Evolutionary conservation across 2,888 invertebrate species (phyloP).

Genomic region (Spialia ferax): DNA sequence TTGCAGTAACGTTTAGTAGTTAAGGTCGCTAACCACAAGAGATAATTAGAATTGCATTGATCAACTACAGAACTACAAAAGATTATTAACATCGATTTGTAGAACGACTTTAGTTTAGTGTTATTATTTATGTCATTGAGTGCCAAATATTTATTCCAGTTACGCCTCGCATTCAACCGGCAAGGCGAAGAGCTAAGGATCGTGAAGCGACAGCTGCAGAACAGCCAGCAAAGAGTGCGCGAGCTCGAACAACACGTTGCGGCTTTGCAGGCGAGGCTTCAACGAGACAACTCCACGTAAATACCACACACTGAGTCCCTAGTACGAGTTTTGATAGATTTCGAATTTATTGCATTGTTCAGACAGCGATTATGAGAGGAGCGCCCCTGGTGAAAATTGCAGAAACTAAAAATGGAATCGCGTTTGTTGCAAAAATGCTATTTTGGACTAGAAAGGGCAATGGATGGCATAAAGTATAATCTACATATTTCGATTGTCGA

Average conservation of each 20-base stretch:
- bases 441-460: not conserved
- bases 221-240: constrained; percentile 92
- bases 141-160: constrained; percentile 69
- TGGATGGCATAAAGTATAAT: not conserved
- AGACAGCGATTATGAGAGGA: not conserved
- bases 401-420: not conserved
- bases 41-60: too few species aligned
- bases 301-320: not conserved
- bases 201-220: constrained; percentile 91
- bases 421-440: not conserved
- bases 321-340: not conserved
- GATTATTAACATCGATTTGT: too few species aligned
- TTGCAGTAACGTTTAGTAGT: too few species aligned
- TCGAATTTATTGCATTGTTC: not conserved
- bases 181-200: constrained; percentile 93
- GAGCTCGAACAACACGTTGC: constrained; percentile 93
- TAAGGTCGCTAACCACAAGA: too few species aligned
- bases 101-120: not conserved
- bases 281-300: constrained; percentile 47
- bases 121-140: not conserved
- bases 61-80: too few species aligned
- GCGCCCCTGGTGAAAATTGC: not conserved
- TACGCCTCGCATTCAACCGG: constrained; percentile 91
- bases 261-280: constrained; percentile 81
- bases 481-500: not conserved